phyloP scores from a whole-genome alignment of 2,888 invertebrate species.

The Ariolimax columbianus region DNA sequence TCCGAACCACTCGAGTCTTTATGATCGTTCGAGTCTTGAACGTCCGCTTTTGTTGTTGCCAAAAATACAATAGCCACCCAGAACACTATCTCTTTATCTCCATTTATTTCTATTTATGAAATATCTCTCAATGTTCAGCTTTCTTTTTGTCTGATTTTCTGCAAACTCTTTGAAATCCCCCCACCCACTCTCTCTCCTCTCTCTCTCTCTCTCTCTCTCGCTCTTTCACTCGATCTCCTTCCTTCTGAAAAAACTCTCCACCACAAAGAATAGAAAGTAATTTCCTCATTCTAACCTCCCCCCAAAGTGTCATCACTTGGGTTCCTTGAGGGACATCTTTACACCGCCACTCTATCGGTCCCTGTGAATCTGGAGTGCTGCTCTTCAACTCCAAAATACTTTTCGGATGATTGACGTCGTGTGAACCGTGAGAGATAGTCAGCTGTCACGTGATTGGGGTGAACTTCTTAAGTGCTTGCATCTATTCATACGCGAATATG shows the following conservation, averaged over 20 bases:
- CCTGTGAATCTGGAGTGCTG: neutral
- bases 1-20: too few species aligned
- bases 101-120: too few species aligned
- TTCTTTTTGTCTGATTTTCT: neutral
- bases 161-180: neutral
- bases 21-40: too few species aligned
- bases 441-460: constrained; percentile 9
- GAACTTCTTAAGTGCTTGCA: neutral
- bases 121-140: too few species aligned
- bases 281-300: neutral
- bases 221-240: neutral
- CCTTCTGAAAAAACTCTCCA: neutral
- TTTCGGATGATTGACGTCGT: constrained; percentile 1
- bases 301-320: neutral
- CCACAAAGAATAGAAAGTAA: neutral
- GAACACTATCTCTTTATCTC: too few species aligned
- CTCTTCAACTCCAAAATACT: neutral
- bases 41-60: too few species aligned
- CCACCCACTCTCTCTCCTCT: neutral
- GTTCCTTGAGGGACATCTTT: neutral
- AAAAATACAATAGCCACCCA: too few species aligned
- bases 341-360: neutral
- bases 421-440: constrained; percentile 14
- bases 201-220: neutral
- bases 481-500: neutral